Conservation (phyloP, 2,888 invertebrate species). For the Ophion ventricosus region DNA sequence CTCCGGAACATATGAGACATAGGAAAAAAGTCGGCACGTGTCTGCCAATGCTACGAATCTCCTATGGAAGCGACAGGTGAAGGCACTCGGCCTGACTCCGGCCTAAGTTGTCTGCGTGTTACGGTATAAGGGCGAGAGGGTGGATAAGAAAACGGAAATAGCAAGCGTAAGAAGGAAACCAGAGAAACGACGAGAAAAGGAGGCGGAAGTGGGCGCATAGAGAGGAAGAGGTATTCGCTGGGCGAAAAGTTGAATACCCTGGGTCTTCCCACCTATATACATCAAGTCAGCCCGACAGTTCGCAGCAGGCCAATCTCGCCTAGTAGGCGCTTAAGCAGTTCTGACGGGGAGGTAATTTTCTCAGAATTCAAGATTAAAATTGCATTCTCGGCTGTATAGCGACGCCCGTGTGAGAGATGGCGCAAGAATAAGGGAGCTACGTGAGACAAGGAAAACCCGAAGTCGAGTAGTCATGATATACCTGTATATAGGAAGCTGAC, state of each 20-base stretch:
- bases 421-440: constrained; percentile 9
- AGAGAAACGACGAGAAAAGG: not conserved
- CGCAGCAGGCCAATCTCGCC: constrained; percentile 80
- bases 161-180: not conserved
- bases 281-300: constrained; percentile 78
- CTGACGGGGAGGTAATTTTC: constrained; percentile 82
- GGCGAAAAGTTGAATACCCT: constrained; percentile 76
- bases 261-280: constrained; percentile 72
- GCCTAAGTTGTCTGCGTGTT: constrained; percentile 12
- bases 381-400: constrained; percentile 74
- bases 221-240: constrained; percentile 74
- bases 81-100: constrained; percentile 47
- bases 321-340: constrained; percentile 81
- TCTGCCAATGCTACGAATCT: not conserved
- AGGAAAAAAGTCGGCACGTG: not conserved
- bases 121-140: not conserved
- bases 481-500: constrained; percentile 5
- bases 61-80: constrained; percentile 47
- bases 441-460: constrained; percentile 62
- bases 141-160: not conserved
- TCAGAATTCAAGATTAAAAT: constrained; percentile 83
- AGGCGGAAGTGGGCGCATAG: not conserved
- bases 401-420: constrained; percentile 44
- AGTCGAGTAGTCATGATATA: constrained; percentile 45
- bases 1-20: constrained; percentile 19